These are phyloP conservation scores for Chelmon rostratus DNA, from an alignment of 2,797 vertebrate species.

Conservation along the genomic window DNA sequence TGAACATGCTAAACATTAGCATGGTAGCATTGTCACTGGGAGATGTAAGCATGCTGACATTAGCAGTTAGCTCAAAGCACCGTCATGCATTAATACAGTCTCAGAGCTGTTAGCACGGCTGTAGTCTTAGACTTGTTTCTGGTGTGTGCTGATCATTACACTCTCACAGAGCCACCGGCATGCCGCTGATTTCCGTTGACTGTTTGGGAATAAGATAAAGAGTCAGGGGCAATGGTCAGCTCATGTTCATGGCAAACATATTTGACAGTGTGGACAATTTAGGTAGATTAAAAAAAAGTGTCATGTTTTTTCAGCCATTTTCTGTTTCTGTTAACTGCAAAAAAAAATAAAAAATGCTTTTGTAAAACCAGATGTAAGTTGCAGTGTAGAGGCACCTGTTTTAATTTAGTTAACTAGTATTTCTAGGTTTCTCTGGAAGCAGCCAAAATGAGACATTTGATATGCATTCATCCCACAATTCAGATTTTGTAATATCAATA, in stretches of 20 bases:
- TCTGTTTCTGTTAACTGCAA: slow-evolving; percentile 72
- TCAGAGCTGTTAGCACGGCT: not conserved
- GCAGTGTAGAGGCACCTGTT: slow-evolving; percentile 82
- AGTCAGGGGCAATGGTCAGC: slow-evolving; percentile 22
- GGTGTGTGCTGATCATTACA: not conserved
- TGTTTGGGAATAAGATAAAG: slow-evolving; percentile 8
- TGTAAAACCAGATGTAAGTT: slow-evolving; percentile 87
- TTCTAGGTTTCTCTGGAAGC: slow-evolving; percentile 80
- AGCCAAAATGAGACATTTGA: slow-evolving; percentile 78
- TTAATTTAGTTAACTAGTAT: slow-evolving; percentile 77
- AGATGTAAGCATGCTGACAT: not conserved
- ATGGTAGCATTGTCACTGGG: too few species aligned
- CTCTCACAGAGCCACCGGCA: not conserved
- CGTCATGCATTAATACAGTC: not conserved
- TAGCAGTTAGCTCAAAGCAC: not conserved
- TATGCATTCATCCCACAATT: slow-evolving; percentile 89
- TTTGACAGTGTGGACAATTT: slow-evolving; percentile 51
- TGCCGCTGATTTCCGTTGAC: slow-evolving; percentile 5
- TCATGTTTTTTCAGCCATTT: slow-evolving; percentile 76
- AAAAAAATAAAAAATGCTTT: slow-evolving; percentile 70
- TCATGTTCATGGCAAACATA: slow-evolving; percentile 26
- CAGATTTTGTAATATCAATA: slow-evolving; percentile 90
- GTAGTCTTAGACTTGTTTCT: not conserved
- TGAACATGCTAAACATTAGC: not conserved
- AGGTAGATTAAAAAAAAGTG: slow-evolving; percentile 26